Evolutionary conservation across 2,113 vertebrate species (phyloP), one percentile per base, ranked within the genome.

Genomic region (Austrofundulus limnaeus): DNA sequence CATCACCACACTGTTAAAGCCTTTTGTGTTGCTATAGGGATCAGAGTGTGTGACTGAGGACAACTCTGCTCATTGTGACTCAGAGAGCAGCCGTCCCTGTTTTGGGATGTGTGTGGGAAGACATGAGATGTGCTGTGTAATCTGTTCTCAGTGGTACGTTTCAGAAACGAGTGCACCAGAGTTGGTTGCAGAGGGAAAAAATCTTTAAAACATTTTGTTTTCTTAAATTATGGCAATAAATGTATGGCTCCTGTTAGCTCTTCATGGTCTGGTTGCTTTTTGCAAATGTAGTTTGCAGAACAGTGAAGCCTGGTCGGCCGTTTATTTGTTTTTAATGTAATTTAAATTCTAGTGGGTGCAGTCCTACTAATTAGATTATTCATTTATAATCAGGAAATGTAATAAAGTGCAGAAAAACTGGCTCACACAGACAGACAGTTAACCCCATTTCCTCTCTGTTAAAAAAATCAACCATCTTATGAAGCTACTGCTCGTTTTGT

Each of bases 31-130:
- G 76, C 61, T 23, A 16, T 65, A 67, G 39, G 49, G 81, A 78
- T 71, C 59, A 28, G 70, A 31, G 71, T 31, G 68, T 59, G 54
- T 77, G 82, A 83, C 58, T 82, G 74, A 81, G 72, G 78, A 65
- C 66, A 67, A 66, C 63, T 45, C 19, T 12, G 60, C 37, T 69
- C 54, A 19, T 28, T 77, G 67, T 84, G 84, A 84, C 25, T 84
- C 81, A 70, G 19, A 58, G 24, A 23, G 52, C 41, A 2, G 34
- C 41, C 19, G 39, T 55, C 63, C 70, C 75, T 81, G 76, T 81
- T 86, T 81, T 70, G 51, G 77, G 82, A 65, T 57, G 62, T 28
- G 54, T 11, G 72, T 62, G 61, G 70, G 78, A 47, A 64, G 68
- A 63, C 63, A 63, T 51, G 60, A 56, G 34, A 82, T 64, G 61